Evolutionary conservation across 2,888 invertebrate genomes (phyloP), one percentile per base, ranked within the genome.

Genomic region (Loripinus fragilis): DNA sequence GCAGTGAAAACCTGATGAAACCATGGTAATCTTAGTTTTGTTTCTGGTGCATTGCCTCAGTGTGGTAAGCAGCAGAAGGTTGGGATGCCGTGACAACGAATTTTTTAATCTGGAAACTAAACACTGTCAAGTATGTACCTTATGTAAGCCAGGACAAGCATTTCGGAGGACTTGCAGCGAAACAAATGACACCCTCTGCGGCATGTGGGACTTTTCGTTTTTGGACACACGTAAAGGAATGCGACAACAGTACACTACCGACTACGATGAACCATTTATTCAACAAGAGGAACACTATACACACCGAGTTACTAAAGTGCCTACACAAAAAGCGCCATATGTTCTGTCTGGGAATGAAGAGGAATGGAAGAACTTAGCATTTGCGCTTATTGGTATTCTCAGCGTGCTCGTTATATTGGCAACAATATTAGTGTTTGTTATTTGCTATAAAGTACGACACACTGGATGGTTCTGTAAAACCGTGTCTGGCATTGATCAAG

Each of bases 321-420:
- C 55, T 5, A 41, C 55, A 17, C 28, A 73, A 23, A 68, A 70
- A 64, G 30, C 76, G 17, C 82, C 82, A 35, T 74, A 74, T 45
- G 52, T 84, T 15, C 69, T 73, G 8, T 69, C 86, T 15, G 87
- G 86, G 12, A 88, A 88, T 45, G 79, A 86, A 50, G 71, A 83
- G 35, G 85, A 90, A 48, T 91, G 91, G 91, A 85, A 85, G 64
- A 86, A 84, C 28, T 76, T 91, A 35, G 88, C 91, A 0, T 88
- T 88, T 81, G 88, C 89, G 20, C 78, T 91, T 66, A 91, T 89
- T 67, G 90, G 87, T 1, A 85, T 89, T 5, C 78, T 91, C 25
- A 87, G 90, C 83, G 80, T 87, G 41, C 75, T 90, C 38, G 87
- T 89, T 33, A 76, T 89, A 28, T 78, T 88, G 28, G 86, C 89